phyloP scores from a whole-genome alignment of 2,113 vertebrate species.

The Diphyllodes magnificus region DNA sequence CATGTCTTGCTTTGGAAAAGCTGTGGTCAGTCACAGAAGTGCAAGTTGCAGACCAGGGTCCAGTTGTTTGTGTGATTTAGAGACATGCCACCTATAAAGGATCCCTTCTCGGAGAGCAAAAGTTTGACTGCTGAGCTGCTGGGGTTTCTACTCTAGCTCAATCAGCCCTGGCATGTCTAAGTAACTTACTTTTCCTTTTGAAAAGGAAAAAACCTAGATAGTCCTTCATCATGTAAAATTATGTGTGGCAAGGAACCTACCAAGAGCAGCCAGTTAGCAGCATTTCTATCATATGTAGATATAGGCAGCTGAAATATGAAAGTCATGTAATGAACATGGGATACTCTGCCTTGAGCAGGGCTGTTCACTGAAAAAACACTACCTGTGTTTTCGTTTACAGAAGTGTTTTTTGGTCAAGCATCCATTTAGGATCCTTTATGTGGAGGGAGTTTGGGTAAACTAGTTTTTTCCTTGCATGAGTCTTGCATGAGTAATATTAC shows the following conservation, averaged over 20 bases:
- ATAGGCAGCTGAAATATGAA: background rate
- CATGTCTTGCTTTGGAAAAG: background rate
- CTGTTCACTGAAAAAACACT: background rate
- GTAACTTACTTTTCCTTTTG: background rate
- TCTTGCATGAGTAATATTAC: background rate
- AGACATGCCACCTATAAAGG: background rate
- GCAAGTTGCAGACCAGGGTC: background rate
- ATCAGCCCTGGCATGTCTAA: background rate
- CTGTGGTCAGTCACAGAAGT: background rate
- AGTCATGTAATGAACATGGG: rapidly evolving
- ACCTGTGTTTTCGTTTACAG: background rate
- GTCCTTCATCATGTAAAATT: background rate
- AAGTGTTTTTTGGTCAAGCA: background rate
- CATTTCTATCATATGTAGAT: background rate
- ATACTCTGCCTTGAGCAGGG: background rate
- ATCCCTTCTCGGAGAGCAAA: background rate
- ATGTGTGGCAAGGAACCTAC: background rate
- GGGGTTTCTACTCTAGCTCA: background rate
- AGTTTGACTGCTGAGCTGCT: background rate
- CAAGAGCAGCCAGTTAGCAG: background rate
- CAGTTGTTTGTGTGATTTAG: background rate
- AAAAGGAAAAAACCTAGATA: background rate
- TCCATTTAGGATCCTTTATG: background rate
- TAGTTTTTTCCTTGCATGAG: background rate
- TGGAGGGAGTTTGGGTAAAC: background rate